Evolutionary conservation across 1,140 invertebrate genomes (phyloP).

Genomic region (Cylas formicarius): DNA sequence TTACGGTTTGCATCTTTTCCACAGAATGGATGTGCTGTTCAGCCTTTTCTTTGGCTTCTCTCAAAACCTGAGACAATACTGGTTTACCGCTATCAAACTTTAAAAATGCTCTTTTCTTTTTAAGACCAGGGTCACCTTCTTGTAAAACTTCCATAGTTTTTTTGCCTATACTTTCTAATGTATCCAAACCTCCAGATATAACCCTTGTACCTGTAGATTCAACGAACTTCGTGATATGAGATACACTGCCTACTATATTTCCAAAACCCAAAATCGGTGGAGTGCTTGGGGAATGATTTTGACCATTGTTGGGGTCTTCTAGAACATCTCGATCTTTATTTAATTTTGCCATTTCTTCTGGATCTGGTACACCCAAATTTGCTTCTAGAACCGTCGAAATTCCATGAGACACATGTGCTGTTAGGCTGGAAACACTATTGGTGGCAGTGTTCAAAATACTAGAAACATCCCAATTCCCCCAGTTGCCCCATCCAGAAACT

Average conservation of each 20-base stretch:
- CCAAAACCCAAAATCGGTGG: slow-evolving; percentile 48
- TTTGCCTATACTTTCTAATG: slow-evolving; percentile 84
- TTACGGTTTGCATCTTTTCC: slow-evolving; percentile 47
- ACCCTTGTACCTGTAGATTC: slow-evolving; percentile 64
- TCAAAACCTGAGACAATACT: slow-evolving; percentile 60
- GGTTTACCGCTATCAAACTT: slow-evolving; percentile 53
- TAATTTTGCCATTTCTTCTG: slow-evolving; percentile 60
- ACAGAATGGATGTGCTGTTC: slow-evolving; percentile 58
- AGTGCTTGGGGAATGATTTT: slow-evolving; percentile 1
- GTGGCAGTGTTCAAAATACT: slow-evolving; percentile 66
- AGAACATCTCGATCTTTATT: slow-evolving; percentile 39
- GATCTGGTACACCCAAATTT: slow-evolving; percentile 67
- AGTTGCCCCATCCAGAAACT: slow-evolving; percentile 38
- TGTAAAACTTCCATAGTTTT: slow-evolving; percentile 89
- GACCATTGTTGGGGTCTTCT: slow-evolving; percentile 9
- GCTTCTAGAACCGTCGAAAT: slow-evolving; percentile 67
- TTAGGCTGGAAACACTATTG: slow-evolving; percentile 64
- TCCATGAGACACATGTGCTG: slow-evolving; percentile 69
- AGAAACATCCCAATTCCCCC: slow-evolving; percentile 63
- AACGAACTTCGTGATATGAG: slow-evolving; percentile 59
- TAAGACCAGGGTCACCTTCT: slow-evolving; percentile 80
- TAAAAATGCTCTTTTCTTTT: slow-evolving; percentile 72
- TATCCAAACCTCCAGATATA: slow-evolving; percentile 75
- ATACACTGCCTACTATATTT: slow-evolving; percentile 59
- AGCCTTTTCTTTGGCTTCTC: slow-evolving; percentile 76